Base-by-base conservation (phyloP, 2,113 vertebrate genomes). In the Apodemus speciosus region DNA sequence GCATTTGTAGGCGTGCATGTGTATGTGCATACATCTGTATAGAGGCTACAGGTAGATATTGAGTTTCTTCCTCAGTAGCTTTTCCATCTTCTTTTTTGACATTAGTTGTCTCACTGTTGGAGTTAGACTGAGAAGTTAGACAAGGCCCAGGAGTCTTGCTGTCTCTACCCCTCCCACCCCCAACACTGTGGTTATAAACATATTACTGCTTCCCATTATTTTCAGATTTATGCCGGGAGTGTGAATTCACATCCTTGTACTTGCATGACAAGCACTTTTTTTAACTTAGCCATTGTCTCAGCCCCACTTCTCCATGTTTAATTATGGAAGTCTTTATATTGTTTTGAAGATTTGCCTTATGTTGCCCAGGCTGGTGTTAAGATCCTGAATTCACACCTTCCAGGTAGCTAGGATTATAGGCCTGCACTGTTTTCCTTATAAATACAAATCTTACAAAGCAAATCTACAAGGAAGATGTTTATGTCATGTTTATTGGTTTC, bases 361-460 rank as follows among this genome's bases (percentile, higher is more conserved):
- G 27, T 88, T 73, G 69, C 2, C 5, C 27, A 62, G 27, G 72
- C 49, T 76, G 20, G 13, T n/a, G 2, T 62, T 56, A 14, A 76
- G 20, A 30, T 62, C 32, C 13, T 64, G 20, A 76, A 35, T 35
- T n/a, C 56, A 73, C 9, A 72, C 51, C 23, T 88, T 27, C 18
- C 20, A 76, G 23, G 72, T 35, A 46, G 18, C 53, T 75, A 62
- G 40, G 56, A 27, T 40, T 62, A 46, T 40, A 32, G 53, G 18
- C 9, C 30, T 60, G 25, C 11, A 40, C 18, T 32, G 30, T 80
- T 38, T 87, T 73, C 6, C 43, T 83, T 83, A 25, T 81, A 83
- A 83, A 60, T 85, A 87, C 6, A 69, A 89, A n/a, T 85, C 6
- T 89, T 95, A 69, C 16, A 95, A 71, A 96, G 56, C 90, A 80